Evolutionary conservation across 2,888 invertebrate species (phyloP), one percentile per base, ranked within the genome.

Genomic region (Chaetoderma sp.): DNA sequence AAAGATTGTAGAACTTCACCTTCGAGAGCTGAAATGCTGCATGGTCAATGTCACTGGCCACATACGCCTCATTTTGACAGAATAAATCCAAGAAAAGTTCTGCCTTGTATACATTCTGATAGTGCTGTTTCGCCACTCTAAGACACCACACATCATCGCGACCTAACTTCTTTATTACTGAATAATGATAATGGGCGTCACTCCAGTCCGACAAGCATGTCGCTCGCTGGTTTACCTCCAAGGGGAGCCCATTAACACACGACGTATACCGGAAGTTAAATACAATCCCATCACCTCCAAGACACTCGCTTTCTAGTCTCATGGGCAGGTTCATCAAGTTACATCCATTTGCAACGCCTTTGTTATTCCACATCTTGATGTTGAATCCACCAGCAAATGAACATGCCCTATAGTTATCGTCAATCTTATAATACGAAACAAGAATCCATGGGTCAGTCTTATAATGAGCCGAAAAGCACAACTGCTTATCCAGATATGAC

Each of bases 261-360:
- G 74, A 74, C 5, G 60, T 27, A 16, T 76, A 68, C 2, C 78
- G 71, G 52, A 78, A 81, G 60, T 80, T 71, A 44, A 82, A 77
- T 8, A 60, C 67, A 27, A 80, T 69, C 0, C 80, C 82, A 55
- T 82, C 82, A 8, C 82, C 82, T 4, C 67, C 72, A 4, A 78
- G 65, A 60, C 82, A 82, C 56, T 82, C 81, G 42, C 74, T 78
- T 62, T 82, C 82, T 57, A 82, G 67, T 50, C 81, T 64, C 81
- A 81, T 81, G 1, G 81, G 81, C 2, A 78, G 67, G 13, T 79
- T 75, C 71, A 77, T 76, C 47, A 72, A 73, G 63, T 81, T 81
- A 60, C 81, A 81, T 3, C 76, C 75, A 58, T 76, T 78, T 16
- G 70, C 72, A 2, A 65, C 42, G 1, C 72, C 74, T 13, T 57